A percentile compares a stretch with the other conserved stretches of the same genome.
Conservation (phyloP, 2,113 vertebrate genomes). For the Entelurus aequoreus region DNA sequence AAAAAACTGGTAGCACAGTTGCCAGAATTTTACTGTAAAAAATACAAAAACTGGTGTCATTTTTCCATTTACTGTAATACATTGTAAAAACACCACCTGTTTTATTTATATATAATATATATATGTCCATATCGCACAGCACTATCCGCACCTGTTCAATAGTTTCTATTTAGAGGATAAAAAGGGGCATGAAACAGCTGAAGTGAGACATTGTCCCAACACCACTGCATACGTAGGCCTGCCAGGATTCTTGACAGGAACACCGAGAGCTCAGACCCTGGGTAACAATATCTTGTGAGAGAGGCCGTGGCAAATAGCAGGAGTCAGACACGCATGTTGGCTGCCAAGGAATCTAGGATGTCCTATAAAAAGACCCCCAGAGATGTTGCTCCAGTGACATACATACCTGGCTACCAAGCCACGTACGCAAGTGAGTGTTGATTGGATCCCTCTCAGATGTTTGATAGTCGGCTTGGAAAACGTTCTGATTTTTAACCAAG, state of each 20-base stretch:
- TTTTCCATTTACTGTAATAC: no score
- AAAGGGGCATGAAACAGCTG: no score
- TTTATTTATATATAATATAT: no score
- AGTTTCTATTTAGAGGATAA: no score
- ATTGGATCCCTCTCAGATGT: background rate
- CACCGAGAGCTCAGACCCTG: slow-evolving; percentile 3
- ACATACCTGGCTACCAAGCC: slow-evolving; percentile 29
- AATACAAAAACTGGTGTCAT: no score
- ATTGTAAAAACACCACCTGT: no score
- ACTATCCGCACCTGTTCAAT: no score
- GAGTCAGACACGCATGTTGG: slow-evolving; percentile 48
- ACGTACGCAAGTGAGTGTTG: background rate
- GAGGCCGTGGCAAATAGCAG: slow-evolving; percentile 37
- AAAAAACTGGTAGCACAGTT: no score
- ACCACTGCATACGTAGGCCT: background rate
- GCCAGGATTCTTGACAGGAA: slow-evolving; percentile 22
- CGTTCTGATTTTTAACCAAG: no score
- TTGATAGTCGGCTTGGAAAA: no score
- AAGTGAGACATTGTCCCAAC: slow-evolving; percentile 4
- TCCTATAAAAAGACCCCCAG: slow-evolving; percentile 66
- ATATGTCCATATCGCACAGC: no score
- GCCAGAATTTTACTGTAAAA: no score
- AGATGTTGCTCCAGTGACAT: slow-evolving; percentile 36
- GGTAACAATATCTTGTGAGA: slow-evolving; percentile 57
- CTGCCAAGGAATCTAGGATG: slow-evolving; percentile 57